Evolutionary conservation across 2,113 vertebrate species (phyloP), one percentile per base, ranked within the genome.

Genomic region (Brachyhypopomus gauderio): DNA sequence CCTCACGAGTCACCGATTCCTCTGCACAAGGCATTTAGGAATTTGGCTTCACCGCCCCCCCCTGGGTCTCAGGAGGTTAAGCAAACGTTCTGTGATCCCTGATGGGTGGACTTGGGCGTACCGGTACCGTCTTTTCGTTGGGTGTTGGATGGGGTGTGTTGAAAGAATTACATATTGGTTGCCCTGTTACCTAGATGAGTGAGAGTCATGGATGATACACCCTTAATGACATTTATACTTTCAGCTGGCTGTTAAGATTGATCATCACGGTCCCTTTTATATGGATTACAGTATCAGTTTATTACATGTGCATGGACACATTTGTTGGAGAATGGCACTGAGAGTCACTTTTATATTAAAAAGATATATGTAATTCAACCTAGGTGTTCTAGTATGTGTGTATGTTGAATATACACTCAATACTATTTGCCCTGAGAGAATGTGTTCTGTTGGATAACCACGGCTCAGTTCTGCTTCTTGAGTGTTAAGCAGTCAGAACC

Each of bases 251-350:
- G 27, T 70, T 75, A 81, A 73, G 60, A 63, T 72, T 82, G 60
- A 63, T 72, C 80, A 41, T 72, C 73, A 83, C 78, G 63, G 17
- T 71, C 41, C 63, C 78, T 80, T 83, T 48, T 66, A 81, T 85
- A 86, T 87, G 80, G 67, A 71, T 84, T 75, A 82, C 84, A 80
- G 63, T 79, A 80, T 69, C 69, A 75, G 69, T 81, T 86, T 34
- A 75, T 62, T 60, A 85, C 91, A 88, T 92, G 74, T 85, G 89
- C 85, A 89, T 92, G 90, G 91, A 92, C 77, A 91, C 84, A 82
- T 88, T 74, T 85, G 83, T 90, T 86, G 78, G 86, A 85, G 83
- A 86, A 81, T 78, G 81, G 80, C 73, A 77, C 73, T 55, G 82
- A 86, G 83, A 20, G 59, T 45, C 45, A 25, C 48, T 91, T 90